These are phyloP conservation scores for Protonibea diacanthus DNA, from an alignment of 2,797 vertebrate species.

Conservation along the genomic window DNA sequence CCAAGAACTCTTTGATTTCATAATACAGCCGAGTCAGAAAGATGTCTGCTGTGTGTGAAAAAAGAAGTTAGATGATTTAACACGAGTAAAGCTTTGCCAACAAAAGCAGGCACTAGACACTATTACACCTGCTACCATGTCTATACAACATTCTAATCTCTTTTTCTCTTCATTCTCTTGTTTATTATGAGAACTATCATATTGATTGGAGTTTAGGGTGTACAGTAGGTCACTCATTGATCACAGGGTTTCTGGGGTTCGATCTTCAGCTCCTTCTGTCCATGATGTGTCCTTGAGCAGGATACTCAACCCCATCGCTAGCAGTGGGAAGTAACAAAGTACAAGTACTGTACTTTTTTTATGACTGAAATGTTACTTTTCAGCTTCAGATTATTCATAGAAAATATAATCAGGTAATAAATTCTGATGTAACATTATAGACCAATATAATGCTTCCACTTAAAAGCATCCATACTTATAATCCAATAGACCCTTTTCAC, in stretches of 20 bases:
- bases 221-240: background rate
- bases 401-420: background rate
- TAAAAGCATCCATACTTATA: background rate
- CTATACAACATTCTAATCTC: background rate
- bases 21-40: conserved; percentile 1
- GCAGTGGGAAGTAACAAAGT: background rate
- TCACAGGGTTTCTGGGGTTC: background rate
- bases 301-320: background rate
- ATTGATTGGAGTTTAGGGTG: background rate
- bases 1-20: conserved; percentile 40
- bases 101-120: background rate
- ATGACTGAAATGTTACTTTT: too few relatives aligned
- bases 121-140: background rate
- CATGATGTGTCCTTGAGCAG: background rate
- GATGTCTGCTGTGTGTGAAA: background rate
- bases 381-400: background rate
- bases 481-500: background rate
- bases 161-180: background rate
- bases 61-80: background rate
- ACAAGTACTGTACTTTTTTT: background rate
- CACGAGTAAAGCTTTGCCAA: background rate
- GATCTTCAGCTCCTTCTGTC: background rate
- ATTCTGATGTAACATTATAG: background rate
- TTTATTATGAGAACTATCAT: background rate
- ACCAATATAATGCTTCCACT: background rate